phyloP scores from a whole-genome alignment of 2,797 vertebrate genomes.

The Cottoperca gobio region DNA sequence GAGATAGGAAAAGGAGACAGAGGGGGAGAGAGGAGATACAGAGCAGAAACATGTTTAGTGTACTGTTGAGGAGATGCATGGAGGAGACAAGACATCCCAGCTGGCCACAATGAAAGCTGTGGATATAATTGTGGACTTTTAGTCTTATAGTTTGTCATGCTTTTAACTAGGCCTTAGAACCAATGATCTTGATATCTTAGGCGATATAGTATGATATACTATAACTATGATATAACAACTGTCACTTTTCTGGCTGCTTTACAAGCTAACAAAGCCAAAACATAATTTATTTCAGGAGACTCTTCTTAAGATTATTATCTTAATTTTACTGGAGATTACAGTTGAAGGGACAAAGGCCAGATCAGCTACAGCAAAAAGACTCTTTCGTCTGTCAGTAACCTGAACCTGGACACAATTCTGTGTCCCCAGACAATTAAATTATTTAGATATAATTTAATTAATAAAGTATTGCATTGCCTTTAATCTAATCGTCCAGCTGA shows the following conservation, averaged over 20 bases:
- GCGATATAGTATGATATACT: background rate
- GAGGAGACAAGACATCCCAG: constrained; percentile 39
- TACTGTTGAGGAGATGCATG: background rate
- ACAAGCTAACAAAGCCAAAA: too few species aligned
- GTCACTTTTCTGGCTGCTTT: background rate
- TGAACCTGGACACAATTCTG: background rate
- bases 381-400: background rate
- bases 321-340: background rate
- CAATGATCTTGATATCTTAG: background rate
- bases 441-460: constrained; percentile 1
- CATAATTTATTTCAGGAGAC: too few species aligned
- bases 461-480: background rate
- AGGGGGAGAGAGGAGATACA: background rate
- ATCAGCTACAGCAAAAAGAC: background rate
- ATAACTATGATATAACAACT: too few species aligned
- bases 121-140: background rate
- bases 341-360: background rate
- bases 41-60: background rate
- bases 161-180: fast-evolving
- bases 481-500: constrained; percentile 33
- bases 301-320: background rate
- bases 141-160: background rate
- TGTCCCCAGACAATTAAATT: background rate
- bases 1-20: background rate
- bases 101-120: constrained; percentile 23